Base-by-base conservation (phyloP, 2,113 vertebrate genomes). In the Daphoenositta chrysoptera region DNA sequence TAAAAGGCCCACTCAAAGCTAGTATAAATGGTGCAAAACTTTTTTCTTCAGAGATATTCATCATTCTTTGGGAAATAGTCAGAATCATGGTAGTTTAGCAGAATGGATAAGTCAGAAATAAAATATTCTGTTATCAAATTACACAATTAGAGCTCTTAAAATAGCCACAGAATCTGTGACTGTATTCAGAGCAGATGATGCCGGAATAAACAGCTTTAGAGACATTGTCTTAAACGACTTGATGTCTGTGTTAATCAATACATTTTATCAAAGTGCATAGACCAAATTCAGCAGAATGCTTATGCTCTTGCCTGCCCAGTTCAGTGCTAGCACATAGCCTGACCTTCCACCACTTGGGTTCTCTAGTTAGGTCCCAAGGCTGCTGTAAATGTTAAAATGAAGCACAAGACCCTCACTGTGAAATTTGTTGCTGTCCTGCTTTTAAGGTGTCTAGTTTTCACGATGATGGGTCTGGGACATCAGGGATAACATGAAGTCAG, bases 311-410 rank as follows among this genome's bases (percentile, higher is more conserved):
- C 56, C 28, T 72, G 14, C 57, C 42, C 31, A 73, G 19, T 58
- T 76, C 54, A 20, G 39, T 79, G 65, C 18, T 82, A 83, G 28
- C 16, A 35, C 31, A 13, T 28, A 48, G 3, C 11, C 7, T 95
- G 33, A 84, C 45, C 75, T 96, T 94, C 35, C 40, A 87, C 7
- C 69, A 3, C 33, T 28, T 44, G n/a, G 44, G 35, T 23, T 58
- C 30, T 51, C 30, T 35, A 89, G 28, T 69, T 71, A 91, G 57
- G 48, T 69, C 69, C 56, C 58, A 80, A 15, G 53, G 30, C 21
- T 87, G 17, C 5, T 75, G n/a, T 88, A 95, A 94, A 86, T 37
- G 66, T 23, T 69, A 92, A 97, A 96, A 95, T 64, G 54, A 95
- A 95, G 51, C 50, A 37, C 37, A 95, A 80, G 80, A 58, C 54